Evolutionary conservation across 2,888 invertebrate genomes (phyloP).

Genomic region (Parelbella ahira): DNA sequence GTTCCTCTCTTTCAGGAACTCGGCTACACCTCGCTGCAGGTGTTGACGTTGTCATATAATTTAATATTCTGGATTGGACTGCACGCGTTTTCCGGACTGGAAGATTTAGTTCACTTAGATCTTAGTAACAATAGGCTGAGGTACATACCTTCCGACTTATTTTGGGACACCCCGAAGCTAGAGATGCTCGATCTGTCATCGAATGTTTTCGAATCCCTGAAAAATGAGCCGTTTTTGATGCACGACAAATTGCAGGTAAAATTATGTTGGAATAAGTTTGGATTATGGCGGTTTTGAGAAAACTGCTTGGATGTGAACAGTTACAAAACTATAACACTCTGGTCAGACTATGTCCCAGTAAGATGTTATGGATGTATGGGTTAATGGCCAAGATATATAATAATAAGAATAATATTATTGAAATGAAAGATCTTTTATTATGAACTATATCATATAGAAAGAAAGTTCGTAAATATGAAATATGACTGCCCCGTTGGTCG

Average conservation of each 20-base stretch:
- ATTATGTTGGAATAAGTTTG: too few species aligned
- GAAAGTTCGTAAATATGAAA: too few species aligned
- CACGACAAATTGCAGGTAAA: conserved; percentile 75
- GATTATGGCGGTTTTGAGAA: too few species aligned
- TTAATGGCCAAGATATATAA: too few species aligned
- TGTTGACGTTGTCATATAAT: conserved; percentile 80
- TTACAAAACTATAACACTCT: too few species aligned
- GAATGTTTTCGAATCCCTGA: conserved; percentile 81
- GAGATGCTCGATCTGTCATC: conserved; percentile 80
- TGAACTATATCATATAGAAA: too few species aligned
- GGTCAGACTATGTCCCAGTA: too few species aligned
- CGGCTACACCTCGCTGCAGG: conserved; percentile 66
- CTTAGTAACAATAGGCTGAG: conserved; percentile 82
- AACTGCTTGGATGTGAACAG: too few species aligned
- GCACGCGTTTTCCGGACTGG: conserved; percentile 79
- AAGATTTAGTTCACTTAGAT: conserved; percentile 75
- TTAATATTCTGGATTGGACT: conserved; percentile 82
- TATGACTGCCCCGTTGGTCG: too few species aligned
- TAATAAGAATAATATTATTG: too few species aligned
- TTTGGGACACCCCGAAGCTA: conserved; percentile 77
- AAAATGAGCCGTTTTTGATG: conserved; percentile 78
- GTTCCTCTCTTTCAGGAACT: conserved; percentile 74
- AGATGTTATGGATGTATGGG: too few species aligned
- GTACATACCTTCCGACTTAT: conserved; percentile 75
- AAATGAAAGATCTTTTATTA: too few species aligned